These are phyloP conservation scores for Drosophila pruinosa DNA, from an alignment of 1,140 invertebrate species.

Conservation along the genomic window DNA sequence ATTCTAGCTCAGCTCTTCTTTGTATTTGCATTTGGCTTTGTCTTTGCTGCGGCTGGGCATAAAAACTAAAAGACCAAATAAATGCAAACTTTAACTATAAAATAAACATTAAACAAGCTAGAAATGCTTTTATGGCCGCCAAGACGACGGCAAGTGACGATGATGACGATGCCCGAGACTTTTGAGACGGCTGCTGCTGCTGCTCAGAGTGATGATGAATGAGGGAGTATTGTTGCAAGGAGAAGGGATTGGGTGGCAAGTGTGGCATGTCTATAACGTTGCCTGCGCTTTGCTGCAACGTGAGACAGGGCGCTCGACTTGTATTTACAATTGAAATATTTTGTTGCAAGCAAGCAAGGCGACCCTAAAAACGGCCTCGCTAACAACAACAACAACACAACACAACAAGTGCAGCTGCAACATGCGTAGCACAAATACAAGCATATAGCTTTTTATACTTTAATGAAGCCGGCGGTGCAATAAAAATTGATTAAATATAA, in stretches of 20 bases:
- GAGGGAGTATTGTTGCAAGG: background rate
- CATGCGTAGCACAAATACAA: constrained; percentile 45
- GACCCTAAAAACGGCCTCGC: constrained; percentile 24
- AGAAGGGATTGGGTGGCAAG: background rate
- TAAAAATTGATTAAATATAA: constrained; percentile 82
- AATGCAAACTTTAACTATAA: constrained; percentile 82
- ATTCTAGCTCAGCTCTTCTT: background rate
- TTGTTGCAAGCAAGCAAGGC: constrained; percentile 72
- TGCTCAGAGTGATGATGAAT: constrained; percentile 3
- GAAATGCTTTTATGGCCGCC: constrained; percentile 78
- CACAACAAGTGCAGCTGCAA: constrained; percentile 48
- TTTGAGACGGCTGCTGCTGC: constrained; percentile 22
- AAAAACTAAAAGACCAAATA: constrained; percentile 82
- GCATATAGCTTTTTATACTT: constrained; percentile 70
- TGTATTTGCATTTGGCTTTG: constrained; percentile 41
- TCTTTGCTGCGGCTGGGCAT: constrained; percentile 42
- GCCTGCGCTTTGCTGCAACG: constrained; percentile 13
- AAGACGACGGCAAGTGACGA: constrained; percentile 48
- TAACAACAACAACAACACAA: constrained; percentile 9
- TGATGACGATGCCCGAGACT: constrained; percentile 15
- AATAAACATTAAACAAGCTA: constrained; percentile 82
- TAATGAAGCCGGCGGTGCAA: constrained; percentile 78
- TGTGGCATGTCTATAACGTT: background rate
- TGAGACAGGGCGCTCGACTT: constrained; percentile 22
- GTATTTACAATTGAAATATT: constrained; percentile 65